A percentile compares a stretch with the other conserved stretches of the same genome.
Evolutionary conservation across 2,113 vertebrate genomes (phyloP).

Genomic region (Platycercus adscitus): DNA sequence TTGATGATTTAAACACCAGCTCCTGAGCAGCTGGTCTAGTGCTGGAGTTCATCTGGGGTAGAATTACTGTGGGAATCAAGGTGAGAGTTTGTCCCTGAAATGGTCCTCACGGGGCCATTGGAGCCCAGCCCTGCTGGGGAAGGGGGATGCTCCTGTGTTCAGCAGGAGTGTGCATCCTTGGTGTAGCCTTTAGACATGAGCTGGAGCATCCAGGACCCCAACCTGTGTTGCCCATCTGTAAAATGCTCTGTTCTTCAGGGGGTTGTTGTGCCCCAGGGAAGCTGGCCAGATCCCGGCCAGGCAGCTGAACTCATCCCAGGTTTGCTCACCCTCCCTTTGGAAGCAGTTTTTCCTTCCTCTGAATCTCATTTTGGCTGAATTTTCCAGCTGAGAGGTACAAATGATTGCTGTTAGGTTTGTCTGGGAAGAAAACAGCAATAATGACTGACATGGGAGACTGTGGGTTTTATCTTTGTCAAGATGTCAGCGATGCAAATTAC

Average conservation of each 20-base stretch:
- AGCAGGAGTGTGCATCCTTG: not conserved
- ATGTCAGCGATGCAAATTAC: slow-evolving; percentile 59
- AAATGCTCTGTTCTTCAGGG: not conserved
- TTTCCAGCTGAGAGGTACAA: slow-evolving; percentile 61
- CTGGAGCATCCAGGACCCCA: not conserved
- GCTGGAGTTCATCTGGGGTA: not conserved
- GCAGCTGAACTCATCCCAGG: not conserved
- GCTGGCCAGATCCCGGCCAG: not conserved
- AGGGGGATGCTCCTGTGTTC: not conserved
- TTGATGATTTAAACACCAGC: not conserved
- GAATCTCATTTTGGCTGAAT: slow-evolving; percentile 29
- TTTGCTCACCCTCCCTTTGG: not conserved
- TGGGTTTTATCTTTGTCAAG: slow-evolving; percentile 57
- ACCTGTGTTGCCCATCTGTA: not conserved
- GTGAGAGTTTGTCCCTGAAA: not conserved
- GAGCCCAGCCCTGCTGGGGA: not conserved
- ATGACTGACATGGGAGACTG: slow-evolving; percentile 44
- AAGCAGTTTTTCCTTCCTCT: slow-evolving; percentile 28
- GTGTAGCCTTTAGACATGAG: not conserved
- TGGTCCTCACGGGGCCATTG: not conserved
- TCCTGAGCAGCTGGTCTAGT: not conserved
- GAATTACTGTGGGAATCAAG: not conserved
- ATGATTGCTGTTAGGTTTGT: slow-evolving; percentile 34
- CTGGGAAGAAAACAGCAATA: slow-evolving; percentile 37
- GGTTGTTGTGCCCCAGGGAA: not conserved